phyloP scores from a whole-genome alignment of 2,888 invertebrate genomes.

The Vesta saturnalis region DNA sequence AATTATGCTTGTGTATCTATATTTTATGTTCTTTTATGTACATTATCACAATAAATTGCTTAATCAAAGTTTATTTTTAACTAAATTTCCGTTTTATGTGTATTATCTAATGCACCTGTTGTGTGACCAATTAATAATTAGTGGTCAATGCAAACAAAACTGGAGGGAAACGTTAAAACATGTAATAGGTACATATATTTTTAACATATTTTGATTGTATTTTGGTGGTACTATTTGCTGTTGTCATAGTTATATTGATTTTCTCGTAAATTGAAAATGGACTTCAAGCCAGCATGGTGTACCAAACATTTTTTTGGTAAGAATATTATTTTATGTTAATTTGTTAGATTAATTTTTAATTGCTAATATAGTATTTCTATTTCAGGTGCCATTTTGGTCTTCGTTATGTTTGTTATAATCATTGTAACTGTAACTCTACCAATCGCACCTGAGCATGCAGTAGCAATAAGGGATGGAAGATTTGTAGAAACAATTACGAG shows the following conservation, averaged over 20 bases:
- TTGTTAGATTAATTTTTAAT: neutral
- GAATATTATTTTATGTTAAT: neutral
- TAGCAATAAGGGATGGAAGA: constrained; percentile 76
- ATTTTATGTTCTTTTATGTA: too few relatives aligned
- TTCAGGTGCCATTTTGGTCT: constrained; percentile 67
- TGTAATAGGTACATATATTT: too few relatives aligned
- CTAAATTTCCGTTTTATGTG: neutral
- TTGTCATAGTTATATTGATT: constrained; percentile 12
- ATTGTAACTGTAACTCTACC: constrained; percentile 73
- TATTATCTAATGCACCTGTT: neutral
- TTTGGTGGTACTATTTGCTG: neutral
- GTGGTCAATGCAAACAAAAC: too few relatives aligned
- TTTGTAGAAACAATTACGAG: constrained; percentile 78
- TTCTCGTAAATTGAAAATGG: neutral
- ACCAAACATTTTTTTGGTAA: constrained; percentile 4
- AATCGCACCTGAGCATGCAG: constrained; percentile 65
- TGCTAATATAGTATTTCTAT: constrained; percentile 43
- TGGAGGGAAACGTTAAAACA: neutral
- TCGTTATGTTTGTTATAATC: constrained; percentile 70
- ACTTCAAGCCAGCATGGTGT: constrained; percentile 3
- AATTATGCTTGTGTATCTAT: too few relatives aligned
- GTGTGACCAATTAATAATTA: too few relatives aligned
- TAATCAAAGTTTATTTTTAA: too few relatives aligned
- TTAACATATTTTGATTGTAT: constrained; percentile 8
- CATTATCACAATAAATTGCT: too few relatives aligned